Conservation (phyloP, 2,888 invertebrate genomes). For the Brachypalpus laphriformis region DNA sequence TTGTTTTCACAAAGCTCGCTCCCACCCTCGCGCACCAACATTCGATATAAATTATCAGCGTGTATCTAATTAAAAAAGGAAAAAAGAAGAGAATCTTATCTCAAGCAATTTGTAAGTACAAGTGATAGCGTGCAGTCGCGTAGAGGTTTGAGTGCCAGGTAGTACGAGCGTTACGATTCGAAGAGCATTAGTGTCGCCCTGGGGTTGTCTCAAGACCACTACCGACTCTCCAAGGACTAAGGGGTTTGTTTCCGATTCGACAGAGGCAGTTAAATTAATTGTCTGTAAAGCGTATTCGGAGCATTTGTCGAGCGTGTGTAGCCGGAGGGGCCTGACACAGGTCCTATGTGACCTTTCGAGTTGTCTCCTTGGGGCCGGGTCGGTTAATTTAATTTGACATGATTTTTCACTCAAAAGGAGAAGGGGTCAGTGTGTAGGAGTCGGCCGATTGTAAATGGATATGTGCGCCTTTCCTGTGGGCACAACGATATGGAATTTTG, state of each 20-base stretch:
- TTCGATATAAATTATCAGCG: slow-evolving; percentile 64
- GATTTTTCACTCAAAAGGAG: slow-evolving; percentile 67
- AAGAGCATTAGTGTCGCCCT: slow-evolving; percentile 20
- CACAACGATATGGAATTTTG: slow-evolving; percentile 10
- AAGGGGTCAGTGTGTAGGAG: neutral
- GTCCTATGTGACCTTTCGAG: slow-evolving; percentile 48
- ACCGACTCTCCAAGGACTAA: neutral
- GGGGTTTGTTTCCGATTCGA: slow-evolving; percentile 12
- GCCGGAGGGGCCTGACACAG: slow-evolving; percentile 24
- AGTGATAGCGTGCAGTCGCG: slow-evolving; percentile 32
- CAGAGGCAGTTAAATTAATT: slow-evolving; percentile 63
- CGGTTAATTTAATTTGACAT: slow-evolving; percentile 72
- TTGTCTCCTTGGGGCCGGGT: slow-evolving; percentile 42
- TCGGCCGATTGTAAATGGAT: slow-evolving; percentile 30
- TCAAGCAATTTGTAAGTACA: slow-evolving; percentile 62
- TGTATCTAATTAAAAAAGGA: slow-evolving; percentile 65
- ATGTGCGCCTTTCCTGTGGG: slow-evolving; percentile 33
- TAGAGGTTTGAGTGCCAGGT: slow-evolving; percentile 7
- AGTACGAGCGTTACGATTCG: neutral
- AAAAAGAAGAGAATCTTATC: slow-evolving; percentile 51
- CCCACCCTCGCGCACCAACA: neutral
- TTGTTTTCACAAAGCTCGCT: slow-evolving; percentile 50
- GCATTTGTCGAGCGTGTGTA: slow-evolving; percentile 50
- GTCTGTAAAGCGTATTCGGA: slow-evolving; percentile 57
- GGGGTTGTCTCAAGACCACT: slow-evolving; percentile 44